phyloP scores from a whole-genome alignment of 1,140 invertebrate species.

The Cotesia glomerata region DNA sequence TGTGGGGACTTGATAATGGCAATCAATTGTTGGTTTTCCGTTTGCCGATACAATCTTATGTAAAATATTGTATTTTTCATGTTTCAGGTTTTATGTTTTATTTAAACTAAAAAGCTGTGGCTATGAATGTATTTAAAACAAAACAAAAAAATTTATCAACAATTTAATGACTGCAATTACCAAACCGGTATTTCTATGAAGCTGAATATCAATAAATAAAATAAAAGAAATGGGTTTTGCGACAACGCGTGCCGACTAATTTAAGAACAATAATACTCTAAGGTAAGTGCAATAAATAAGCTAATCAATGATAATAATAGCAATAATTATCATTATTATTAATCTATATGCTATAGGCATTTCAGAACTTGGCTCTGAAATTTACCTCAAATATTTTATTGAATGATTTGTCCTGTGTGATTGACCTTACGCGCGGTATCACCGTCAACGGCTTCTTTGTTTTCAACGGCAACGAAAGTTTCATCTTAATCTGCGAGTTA shows the following conservation, averaged over 20 bases:
- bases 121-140: too few relatives aligned
- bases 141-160: too few relatives aligned
- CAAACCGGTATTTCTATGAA: too few relatives aligned
- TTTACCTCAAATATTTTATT: constrained; percentile 40
- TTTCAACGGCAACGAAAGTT: constrained; percentile 44
- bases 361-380: not conserved
- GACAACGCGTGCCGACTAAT: too few relatives aligned
- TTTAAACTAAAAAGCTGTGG: too few relatives aligned
- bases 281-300: too few relatives aligned
- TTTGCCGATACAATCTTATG: not conserved
- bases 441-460: constrained; percentile 41
- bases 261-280: too few relatives aligned
- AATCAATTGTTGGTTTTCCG: constrained; percentile 4
- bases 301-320: too few relatives aligned
- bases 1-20: constrained; percentile 18
- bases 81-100: not conserved
- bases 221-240: too few relatives aligned
- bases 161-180: too few relatives aligned
- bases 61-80: constrained; percentile 11
- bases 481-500: constrained; percentile 44
- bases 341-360: not conserved
- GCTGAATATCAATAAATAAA: too few relatives aligned
- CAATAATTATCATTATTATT: too few relatives aligned
- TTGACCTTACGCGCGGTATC: constrained; percentile 40
- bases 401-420: constrained; percentile 40